A percentile compares a stretch with the other conserved stretches of the same genome.
Evolutionary conservation across 2,113 vertebrate genomes (phyloP).

Genomic region (Erythrocebus patas): DNA sequence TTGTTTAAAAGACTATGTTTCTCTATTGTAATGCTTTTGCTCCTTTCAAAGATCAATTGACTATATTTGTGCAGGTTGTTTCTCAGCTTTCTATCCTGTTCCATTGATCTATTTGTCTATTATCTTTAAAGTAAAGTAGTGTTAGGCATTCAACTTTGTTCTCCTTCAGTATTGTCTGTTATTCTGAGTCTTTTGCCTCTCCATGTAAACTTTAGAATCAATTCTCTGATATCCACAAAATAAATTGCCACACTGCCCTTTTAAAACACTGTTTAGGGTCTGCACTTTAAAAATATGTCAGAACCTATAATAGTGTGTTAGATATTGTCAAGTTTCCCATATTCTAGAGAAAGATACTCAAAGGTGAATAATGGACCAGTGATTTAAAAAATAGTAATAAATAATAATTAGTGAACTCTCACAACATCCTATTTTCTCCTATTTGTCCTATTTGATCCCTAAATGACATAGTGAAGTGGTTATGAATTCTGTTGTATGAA

Average conservation of each 20-base stretch:
- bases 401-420: background rate
- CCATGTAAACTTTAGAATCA: background rate
- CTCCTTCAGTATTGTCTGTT: background rate
- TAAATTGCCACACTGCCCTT: background rate
- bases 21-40: background rate
- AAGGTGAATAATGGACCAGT: background rate
- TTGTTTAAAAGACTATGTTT: background rate
- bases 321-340: background rate
- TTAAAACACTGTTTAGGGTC: background rate
- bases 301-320: background rate
- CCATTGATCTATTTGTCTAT: background rate
- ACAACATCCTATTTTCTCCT: background rate
- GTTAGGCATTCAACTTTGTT: background rate
- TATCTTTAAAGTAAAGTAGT: background rate
- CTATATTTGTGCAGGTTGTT: background rate
- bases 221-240: background rate
- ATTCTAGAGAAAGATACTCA: background rate
- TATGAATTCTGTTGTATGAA: background rate
- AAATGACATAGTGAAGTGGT: background rate
- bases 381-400: background rate
- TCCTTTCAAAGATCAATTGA: background rate
- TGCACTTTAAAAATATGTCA: background rate
- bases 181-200: background rate
- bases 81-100: background rate
- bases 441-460: background rate